These are phyloP conservation scores for Ptilonorhynchus violaceus DNA, from an alignment of 2,113 vertebrate genomes.

Conservation along the genomic window DNA sequence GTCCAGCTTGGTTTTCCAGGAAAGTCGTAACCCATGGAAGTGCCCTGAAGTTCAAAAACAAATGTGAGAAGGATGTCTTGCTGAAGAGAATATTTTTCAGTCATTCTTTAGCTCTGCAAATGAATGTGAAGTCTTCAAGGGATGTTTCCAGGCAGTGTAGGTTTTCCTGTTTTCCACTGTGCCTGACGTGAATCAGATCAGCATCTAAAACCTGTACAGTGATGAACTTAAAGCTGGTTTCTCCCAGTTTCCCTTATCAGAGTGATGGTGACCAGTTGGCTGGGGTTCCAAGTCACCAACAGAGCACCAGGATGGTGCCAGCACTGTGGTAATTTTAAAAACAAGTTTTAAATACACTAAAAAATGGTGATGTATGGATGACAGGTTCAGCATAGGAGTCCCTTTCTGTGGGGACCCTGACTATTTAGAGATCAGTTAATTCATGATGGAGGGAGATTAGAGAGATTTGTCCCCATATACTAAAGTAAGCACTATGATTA, in stretches of 20 bases:
- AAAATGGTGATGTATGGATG: background rate
- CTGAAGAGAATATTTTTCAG: background rate
- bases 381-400: background rate
- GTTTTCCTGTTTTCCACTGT: background rate
- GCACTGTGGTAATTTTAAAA: background rate
- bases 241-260: background rate
- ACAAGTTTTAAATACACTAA: background rate
- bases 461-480: background rate
- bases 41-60: background rate
- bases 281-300: background rate
- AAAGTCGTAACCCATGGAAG: background rate
- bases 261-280: background rate
- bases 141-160: background rate
- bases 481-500: background rate
- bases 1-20: background rate
- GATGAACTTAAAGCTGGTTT: background rate
- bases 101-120: background rate
- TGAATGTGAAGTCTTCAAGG: background rate
- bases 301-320: background rate
- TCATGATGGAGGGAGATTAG: background rate
- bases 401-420: background rate
- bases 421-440: background rate
- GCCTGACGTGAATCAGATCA: background rate
- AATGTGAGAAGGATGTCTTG: background rate
- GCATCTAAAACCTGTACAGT: background rate